These are phyloP conservation scores for Burhinus bistriatus DNA, from an alignment of 2,113 vertebrate genomes.

Conservation along the genomic window DNA sequence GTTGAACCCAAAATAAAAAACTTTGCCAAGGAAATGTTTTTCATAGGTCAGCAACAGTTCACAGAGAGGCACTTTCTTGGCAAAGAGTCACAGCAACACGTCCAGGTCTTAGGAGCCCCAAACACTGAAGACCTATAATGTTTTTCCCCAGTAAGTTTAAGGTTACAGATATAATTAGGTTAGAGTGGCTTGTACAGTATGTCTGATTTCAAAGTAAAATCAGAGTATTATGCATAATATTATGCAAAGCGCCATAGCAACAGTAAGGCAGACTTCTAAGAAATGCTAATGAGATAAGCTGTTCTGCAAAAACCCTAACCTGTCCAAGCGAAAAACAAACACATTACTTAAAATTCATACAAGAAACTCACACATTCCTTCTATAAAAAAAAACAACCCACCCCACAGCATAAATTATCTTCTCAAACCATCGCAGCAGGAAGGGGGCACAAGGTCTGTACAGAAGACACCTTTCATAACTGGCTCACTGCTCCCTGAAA, in stretches of 20 bases:
- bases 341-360: background rate
- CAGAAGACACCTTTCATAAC: accelerated
- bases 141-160: background rate
- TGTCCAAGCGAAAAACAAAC: conserved; percentile 4
- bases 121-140: background rate
- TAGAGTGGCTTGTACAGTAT: conserved; percentile 22
- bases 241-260: conserved; percentile 57
- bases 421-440: background rate
- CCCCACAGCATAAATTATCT: background rate
- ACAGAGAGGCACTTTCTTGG: background rate
- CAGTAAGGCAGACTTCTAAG: conserved; percentile 49
- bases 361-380: background rate
- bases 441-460: background rate
- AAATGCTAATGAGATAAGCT: conserved; percentile 57
- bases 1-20: background rate
- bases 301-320: conserved; percentile 32
- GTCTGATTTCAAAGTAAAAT: conserved; percentile 65
- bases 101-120: background rate
- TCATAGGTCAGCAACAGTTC: background rate
- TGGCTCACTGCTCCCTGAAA: accelerated
- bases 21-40: background rate
- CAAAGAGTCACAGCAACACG: background rate
- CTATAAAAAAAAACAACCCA: background rate
- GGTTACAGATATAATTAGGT: conserved; percentile 38
- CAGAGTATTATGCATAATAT: conserved; percentile 33